phyloP scores from a whole-genome alignment of 35 echinoderm and acorn worm genomes.

The Amphiura filiformis region DNA sequence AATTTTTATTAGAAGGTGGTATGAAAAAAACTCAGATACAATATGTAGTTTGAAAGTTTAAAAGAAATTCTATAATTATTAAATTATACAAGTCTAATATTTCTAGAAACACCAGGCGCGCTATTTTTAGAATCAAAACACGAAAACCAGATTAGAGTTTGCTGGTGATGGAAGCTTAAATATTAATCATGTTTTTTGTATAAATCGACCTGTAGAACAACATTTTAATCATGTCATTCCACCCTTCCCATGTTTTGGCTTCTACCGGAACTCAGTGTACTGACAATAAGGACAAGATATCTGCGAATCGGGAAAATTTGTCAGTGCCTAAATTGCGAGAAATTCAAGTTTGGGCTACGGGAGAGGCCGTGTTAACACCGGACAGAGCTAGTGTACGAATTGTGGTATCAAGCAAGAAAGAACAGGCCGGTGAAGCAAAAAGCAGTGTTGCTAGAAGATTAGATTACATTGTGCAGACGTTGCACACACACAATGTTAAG shows the following conservation, averaged over 20 bases:
- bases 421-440: too few relatives aligned
- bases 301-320: neutral
- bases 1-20: too few relatives aligned
- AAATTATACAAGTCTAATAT: too few relatives aligned
- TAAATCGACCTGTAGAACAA: too few relatives aligned
- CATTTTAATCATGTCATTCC: conserved; percentile 14
- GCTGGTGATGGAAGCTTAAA: neutral
- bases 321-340: conserved; percentile 26
- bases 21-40: too few relatives aligned
- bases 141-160: neutral
- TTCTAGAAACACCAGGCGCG: neutral
- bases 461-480: conserved; percentile 88
- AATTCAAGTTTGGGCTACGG: conserved; percentile 76
- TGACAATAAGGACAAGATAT: conserved; percentile 12
- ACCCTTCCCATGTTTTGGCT: conserved; percentile 25
- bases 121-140: conserved; percentile 13
- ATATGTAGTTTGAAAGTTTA: too few relatives aligned
- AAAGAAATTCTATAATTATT: too few relatives aligned
- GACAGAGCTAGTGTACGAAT: conserved; percentile 67
- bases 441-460: conserved; percentile 75
- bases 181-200: too few relatives aligned
- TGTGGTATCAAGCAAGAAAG: conserved; percentile 70
- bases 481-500: conserved; percentile 90
- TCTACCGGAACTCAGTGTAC: neutral
- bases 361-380: conserved; percentile 47